Base-by-base conservation (phyloP, 2,888 invertebrate genomes). In the Resseliella maxima region DNA sequence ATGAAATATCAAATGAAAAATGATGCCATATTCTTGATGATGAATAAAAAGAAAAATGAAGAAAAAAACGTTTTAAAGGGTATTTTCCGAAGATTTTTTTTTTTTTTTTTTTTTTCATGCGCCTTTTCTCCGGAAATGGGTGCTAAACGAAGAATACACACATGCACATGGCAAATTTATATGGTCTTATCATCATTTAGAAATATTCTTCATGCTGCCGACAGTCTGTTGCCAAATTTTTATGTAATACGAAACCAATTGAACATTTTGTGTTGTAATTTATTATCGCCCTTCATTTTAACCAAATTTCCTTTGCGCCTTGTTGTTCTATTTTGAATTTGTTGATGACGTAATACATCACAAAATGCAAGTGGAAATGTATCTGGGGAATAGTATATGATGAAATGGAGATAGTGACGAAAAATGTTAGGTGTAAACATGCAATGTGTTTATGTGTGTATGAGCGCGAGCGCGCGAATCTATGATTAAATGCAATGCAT, bases 191-290 rank as follows among this genome's bases (percentile, higher is more conserved):
- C 72, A 72, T 72, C 72, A 72, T 72, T 72, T 31, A 72, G 72
- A 72, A 72, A 31, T 31, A 18, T 31, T 72, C 35, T 1, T 27
- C 31, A 72, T 72, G 15, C 72, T 27, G 8, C 72, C 72, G 31
- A 5, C 31, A 31, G 1, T 12, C 31, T 3, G n/a, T 31, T 72
- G 31, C 31, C 31, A 72, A 72, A 72, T 15, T 31, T 72, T 72
- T 31, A 27, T 72, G 72, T 72, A 72, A 72, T 72, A 27, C 31
- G 31, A 31, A 31, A 21, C 72, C 72, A 72, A 72, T 72, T 72
- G 72, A 72, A 72, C 59, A 41, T 50, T 18, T 31, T 35, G 35
- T 0, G 72, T 31, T 72, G 31, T 72, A 72, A 72, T 72, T 72
- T 72, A 72, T 72, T 15, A 72, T 31, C 72, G 15, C n/a, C 27